phyloP scores from a whole-genome alignment of 2,113 vertebrate species.

The Oplegnathus fasciatus region DNA sequence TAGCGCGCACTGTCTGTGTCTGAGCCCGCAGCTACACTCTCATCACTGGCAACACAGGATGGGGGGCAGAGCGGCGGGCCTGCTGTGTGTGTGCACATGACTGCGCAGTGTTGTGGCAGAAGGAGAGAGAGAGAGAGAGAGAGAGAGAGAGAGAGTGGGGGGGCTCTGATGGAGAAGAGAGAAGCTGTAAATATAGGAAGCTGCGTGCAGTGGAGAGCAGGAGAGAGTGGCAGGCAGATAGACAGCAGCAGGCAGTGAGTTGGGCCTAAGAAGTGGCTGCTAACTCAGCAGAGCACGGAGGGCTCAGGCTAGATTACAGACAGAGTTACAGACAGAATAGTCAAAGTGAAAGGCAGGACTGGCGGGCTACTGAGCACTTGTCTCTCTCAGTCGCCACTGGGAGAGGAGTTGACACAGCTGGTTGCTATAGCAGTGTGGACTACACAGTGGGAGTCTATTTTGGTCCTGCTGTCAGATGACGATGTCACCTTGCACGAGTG shows the following conservation, averaged over 20 bases:
- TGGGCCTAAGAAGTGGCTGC: conserved; percentile 64
- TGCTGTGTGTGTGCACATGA: conserved; percentile 75
- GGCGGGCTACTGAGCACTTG: conserved; percentile 54
- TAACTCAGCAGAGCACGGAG: conserved; percentile 66
- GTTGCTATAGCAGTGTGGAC: conserved; percentile 73
- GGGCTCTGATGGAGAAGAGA: conserved; percentile 72
- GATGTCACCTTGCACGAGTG: conserved; percentile 79
- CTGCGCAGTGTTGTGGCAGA: conserved; percentile 70
- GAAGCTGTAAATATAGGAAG: conserved; percentile 70
- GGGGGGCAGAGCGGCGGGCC: conserved; percentile 59
- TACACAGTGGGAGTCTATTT: conserved; percentile 82
- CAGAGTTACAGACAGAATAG: conserved; percentile 47
- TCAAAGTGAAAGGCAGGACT: conserved; percentile 39
- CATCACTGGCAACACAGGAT: conserved; percentile 63
- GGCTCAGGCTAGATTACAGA: conserved; percentile 69
- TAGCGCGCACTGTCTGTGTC: conserved; percentile 33
- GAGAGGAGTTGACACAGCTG: conserved; percentile 77
- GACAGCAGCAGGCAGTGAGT: conserved; percentile 67
- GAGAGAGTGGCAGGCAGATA: conserved; percentile 47
- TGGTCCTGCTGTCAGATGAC: conserved; percentile 82
- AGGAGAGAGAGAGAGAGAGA: conserved; percentile 75
- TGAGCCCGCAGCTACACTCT: conserved; percentile 71
- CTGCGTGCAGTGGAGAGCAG: conserved; percentile 54
- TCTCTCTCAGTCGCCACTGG: conserved; percentile 59
- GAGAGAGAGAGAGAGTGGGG: conserved; percentile 53